These are phyloP conservation scores for Lophotis ruficrista DNA, from an alignment of 2,113 vertebrate genomes.

Conservation along the genomic window DNA sequence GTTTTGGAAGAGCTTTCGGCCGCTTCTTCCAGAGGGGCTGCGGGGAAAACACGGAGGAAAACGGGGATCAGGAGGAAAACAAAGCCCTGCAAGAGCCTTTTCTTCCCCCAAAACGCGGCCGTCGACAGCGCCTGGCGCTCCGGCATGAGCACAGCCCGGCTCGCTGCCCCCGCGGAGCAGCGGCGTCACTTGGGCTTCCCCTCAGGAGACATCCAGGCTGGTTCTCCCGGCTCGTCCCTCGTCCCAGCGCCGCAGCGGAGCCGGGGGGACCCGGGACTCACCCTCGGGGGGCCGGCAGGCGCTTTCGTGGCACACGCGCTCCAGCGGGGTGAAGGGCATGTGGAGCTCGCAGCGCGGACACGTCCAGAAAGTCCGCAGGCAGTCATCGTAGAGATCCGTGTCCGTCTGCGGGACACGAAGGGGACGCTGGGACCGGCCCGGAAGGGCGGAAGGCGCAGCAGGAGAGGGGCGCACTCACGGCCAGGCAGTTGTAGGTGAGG, in stretches of 20 bases:
- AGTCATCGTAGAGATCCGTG: constrained; percentile 87
- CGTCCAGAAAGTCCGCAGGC: constrained; percentile 90
- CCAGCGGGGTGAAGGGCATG: constrained; percentile 88
- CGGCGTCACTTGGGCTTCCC: too few species aligned
- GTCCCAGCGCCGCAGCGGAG: too few species aligned
- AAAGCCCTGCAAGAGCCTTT: rapidly evolving
- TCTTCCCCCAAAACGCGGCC: too few species aligned
- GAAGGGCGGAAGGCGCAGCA: rapidly evolving
- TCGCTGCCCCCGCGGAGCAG: too few species aligned
- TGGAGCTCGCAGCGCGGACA: constrained; percentile 88
- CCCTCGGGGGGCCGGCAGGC: constrained; percentile 65
- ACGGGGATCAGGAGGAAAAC: neutral
- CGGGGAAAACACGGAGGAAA: neutral
- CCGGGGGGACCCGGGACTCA: neutral
- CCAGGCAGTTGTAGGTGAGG: constrained; percentile 92
- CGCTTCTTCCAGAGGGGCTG: constrained; percentile 28
- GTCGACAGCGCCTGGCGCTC: too few species aligned
- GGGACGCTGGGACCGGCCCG: neutral
- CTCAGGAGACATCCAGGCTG: neutral
- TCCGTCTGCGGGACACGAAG: constrained; percentile 69
- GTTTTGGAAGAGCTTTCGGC: neutral
- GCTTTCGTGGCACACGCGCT: constrained; percentile 85
- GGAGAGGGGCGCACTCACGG: constrained; percentile 69
- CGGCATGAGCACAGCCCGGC: too few species aligned
- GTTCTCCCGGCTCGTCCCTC: rapidly evolving